phyloP scores from a whole-genome alignment of 2,797 vertebrate genomes.

The Orientallactaga sibirica region DNA sequence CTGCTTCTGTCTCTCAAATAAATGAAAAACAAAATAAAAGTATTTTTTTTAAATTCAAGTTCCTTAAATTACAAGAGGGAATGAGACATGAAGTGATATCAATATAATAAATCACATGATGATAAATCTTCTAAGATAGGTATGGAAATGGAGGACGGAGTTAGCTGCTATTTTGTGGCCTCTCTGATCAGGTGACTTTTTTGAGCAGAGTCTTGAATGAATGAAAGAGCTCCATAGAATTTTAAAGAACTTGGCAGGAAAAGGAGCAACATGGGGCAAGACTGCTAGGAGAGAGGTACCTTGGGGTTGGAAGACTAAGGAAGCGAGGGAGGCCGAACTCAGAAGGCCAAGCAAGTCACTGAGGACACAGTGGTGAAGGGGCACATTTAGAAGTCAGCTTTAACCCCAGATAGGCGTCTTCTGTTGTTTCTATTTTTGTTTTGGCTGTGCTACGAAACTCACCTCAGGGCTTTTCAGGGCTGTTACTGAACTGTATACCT shows the following conservation, averaged over 20 bases:
- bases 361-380: not conserved
- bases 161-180: not conserved
- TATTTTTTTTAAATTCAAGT: not conserved
- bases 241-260: not conserved
- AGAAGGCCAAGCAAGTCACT: not conserved
- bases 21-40: no score
- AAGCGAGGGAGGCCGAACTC: not conserved
- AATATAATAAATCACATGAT: rapidly evolving
- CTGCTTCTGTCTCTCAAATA: no score
- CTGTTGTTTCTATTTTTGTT: not conserved
- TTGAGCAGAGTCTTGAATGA: not conserved
- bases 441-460: not conserved
- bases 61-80: not conserved
- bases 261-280: no score
- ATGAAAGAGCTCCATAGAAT: not conserved
- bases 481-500: not conserved
- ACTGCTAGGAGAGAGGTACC: not conserved
- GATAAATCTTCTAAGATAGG: not conserved
- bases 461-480: not conserved
- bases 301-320: no score
- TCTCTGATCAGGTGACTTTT: not conserved
- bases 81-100: not conserved
- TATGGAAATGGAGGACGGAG: not conserved
- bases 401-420: no score
- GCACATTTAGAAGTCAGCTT: no score